A percentile compares a stretch with the other conserved stretches of the same genome.
Conservation (phyloP, 2,888 invertebrate species). For the Pristionchus mayeri region DNA sequence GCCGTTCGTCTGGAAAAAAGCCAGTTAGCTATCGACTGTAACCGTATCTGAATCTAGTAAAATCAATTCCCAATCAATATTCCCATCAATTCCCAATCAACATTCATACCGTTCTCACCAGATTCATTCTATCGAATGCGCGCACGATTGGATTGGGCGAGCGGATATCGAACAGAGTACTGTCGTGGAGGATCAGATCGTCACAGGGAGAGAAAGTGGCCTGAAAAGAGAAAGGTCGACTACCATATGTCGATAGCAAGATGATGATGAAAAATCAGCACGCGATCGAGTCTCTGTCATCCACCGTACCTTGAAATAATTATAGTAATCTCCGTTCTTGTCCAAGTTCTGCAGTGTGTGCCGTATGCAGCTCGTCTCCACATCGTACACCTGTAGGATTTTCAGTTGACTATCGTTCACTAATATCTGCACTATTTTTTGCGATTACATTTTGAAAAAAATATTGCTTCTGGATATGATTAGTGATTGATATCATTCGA, state of each 20-base stretch:
- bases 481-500: no score
- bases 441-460: no score
- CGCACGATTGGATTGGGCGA: constrained; percentile 79
- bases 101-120: constrained; percentile 87
- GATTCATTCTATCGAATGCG: constrained; percentile 97
- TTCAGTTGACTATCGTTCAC: no score
- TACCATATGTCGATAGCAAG: background rate
- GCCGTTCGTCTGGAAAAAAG: constrained; percentile 45
- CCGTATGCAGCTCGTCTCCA: constrained; percentile 85
- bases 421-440: no score
- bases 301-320: constrained; percentile 17
- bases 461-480: no score
- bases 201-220: constrained; percentile 48
- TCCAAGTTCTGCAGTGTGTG: constrained; percentile 85
- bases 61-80: background rate
- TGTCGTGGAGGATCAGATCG: constrained; percentile 35
- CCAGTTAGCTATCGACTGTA: background rate
- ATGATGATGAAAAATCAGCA: background rate
- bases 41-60: background rate
- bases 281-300: background rate
- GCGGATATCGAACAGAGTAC: constrained; percentile 23
- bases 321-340: constrained; percentile 85
- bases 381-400: constrained; percentile 84
- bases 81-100: constrained; percentile 80
- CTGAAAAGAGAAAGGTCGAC: background rate